Percentiles rank a stretch among this genome's conserved stretches.
Conservation (phyloP, 2,797 vertebrate species). For the Hipposideros larvatus region DNA sequence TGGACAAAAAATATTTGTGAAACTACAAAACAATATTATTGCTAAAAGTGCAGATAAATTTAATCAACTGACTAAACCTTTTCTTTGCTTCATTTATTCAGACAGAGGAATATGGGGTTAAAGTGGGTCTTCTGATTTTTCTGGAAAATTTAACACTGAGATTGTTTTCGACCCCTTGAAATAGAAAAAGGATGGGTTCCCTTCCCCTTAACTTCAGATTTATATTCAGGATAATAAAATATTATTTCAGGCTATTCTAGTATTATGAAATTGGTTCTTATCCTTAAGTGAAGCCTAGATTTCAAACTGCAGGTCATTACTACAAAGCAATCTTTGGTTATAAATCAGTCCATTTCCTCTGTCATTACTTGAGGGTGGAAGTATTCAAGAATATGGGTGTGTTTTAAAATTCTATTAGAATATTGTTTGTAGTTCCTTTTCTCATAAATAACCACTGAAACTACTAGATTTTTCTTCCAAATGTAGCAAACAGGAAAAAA, state of each 20-base stretch:
- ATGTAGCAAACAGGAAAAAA: slow-evolving; percentile 58
- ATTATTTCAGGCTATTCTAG: slow-evolving; percentile 37
- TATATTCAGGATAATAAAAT: slow-evolving; percentile 6
- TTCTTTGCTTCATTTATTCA: not conserved
- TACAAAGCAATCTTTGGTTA: slow-evolving; percentile 46
- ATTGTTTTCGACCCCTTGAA: not conserved
- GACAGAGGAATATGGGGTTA: not conserved
- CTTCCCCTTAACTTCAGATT: not conserved
- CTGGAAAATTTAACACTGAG: not conserved
- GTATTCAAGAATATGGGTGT: slow-evolving; percentile 26
- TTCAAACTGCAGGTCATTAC: slow-evolving; percentile 61
- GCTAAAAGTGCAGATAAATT: not conserved
- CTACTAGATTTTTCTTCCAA: slow-evolving; percentile 58
- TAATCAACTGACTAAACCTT: not conserved
- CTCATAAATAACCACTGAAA: slow-evolving; percentile 74
- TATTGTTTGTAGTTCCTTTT: not conserved
- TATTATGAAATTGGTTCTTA: slow-evolving; percentile 61
- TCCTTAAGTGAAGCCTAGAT: slow-evolving; percentile 49
- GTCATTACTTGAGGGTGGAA: not conserved
- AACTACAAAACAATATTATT: not conserved
- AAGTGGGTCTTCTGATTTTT: not conserved
- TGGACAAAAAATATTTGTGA: not conserved
- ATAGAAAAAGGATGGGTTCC: not conserved
- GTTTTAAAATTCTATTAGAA: slow-evolving; percentile 77
- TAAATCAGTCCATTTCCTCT: slow-evolving; percentile 62